Conservation (phyloP, 1,140 invertebrate species). For the Melipona quadrifasciata region DNA sequence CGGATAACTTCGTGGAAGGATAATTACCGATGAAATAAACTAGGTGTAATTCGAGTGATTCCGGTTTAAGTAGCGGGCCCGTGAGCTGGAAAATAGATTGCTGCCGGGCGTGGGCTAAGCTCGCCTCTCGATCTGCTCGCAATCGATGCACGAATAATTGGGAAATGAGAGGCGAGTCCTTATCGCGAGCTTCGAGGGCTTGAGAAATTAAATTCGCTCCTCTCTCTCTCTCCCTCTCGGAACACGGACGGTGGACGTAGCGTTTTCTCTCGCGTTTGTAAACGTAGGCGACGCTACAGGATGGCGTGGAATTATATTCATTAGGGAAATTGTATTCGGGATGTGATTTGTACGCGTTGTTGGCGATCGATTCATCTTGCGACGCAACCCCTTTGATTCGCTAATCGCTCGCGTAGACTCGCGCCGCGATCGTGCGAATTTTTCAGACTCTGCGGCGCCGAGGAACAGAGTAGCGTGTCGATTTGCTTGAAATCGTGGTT, state of each 20-base stretch:
- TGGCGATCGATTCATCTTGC: background rate
- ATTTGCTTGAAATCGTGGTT: too few species aligned
- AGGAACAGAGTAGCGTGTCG: too few species aligned
- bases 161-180: slow-evolving; percentile 7
- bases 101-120: slow-evolving; percentile 2
- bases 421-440: too few species aligned
- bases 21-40: slow-evolving; percentile 36
- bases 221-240: too few species aligned
- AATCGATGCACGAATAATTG: slow-evolving; percentile 30
- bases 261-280: background rate
- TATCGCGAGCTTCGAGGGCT: background rate
- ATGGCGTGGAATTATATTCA: background rate
- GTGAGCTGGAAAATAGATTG: slow-evolving; percentile 17
- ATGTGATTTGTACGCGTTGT: background rate
- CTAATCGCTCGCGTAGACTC: background rate
- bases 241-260: too few species aligned
- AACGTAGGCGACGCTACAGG: background rate
- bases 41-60: slow-evolving; percentile 14
- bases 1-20: background rate
- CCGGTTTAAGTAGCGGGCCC: slow-evolving; percentile 9
- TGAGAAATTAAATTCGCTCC: slow-evolving; percentile 13
- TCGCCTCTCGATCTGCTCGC: background rate
- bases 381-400: background rate
- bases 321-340: background rate
- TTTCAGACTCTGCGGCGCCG: too few species aligned